Evolutionary conservation across 2,113 vertebrate genomes (phyloP).

Genomic region (Pogona vitticeps): DNA sequence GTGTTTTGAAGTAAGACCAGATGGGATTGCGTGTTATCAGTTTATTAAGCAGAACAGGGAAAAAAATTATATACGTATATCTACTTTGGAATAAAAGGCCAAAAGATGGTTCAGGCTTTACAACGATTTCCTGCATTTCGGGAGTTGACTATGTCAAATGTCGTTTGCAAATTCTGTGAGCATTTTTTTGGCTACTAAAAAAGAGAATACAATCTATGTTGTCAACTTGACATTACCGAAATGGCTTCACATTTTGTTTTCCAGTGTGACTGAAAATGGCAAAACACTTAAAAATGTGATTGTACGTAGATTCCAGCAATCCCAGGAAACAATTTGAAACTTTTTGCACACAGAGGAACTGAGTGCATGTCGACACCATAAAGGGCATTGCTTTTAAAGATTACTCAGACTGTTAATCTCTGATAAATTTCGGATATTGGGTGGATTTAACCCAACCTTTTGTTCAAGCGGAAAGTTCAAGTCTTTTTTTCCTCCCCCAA

Average conservation of each 20-base stretch:
- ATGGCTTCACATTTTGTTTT: not conserved
- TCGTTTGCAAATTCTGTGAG: not conserved
- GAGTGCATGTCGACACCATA: not conserved
- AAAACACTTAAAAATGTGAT: not conserved
- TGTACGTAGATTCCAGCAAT: not conserved
- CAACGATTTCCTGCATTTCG: not conserved
- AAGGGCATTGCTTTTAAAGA: conserved; percentile 29
- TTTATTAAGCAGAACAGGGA: not conserved
- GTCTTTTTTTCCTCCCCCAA: not conserved
- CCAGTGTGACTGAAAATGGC: not conserved
- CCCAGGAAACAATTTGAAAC: conserved; percentile 4
- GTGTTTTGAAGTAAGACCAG: not conserved
- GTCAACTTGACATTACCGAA: not conserved
- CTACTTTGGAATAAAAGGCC: no score
- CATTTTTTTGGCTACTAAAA: not conserved
- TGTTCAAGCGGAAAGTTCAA: conserved; percentile 26
- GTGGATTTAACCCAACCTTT: conserved; percentile 37
- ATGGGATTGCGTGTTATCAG: not conserved
- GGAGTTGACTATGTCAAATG: not conserved
- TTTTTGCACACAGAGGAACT: not conserved
- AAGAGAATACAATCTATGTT: not conserved
- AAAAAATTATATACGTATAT: no score
- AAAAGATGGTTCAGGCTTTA: not conserved
- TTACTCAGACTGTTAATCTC: conserved; percentile 24
- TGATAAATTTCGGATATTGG: not conserved